Evolutionary conservation across 2,797 vertebrate species (phyloP).

Genomic region (Rhinoraja longicauda): DNA sequence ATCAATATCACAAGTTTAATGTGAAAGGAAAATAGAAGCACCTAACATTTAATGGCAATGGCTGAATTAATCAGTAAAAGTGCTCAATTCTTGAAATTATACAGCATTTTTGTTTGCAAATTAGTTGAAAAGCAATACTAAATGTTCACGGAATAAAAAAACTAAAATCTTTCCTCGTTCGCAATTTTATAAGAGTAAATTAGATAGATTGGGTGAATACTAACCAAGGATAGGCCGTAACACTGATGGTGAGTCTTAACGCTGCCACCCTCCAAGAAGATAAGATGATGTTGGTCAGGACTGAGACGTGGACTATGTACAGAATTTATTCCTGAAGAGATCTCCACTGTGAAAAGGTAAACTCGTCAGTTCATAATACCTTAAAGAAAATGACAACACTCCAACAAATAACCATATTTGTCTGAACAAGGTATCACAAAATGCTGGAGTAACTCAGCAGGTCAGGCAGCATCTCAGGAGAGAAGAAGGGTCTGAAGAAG

Average conservation of each 20-base stretch:
- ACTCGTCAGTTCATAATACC: not conserved
- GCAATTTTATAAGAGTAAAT: not conserved
- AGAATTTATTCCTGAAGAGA: conserved; percentile 68
- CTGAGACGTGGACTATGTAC: conserved; percentile 85
- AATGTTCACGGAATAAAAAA: not conserved
- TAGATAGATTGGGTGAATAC: not conserved
- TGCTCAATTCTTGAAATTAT: not conserved
- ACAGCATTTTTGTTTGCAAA: not conserved
- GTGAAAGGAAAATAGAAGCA: not conserved
- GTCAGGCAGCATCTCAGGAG: too few species aligned
- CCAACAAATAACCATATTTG: not conserved
- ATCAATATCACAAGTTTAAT: not conserved
- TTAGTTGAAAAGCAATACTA: not conserved
- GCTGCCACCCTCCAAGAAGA: conserved; percentile 72
- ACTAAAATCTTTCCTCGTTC: not conserved
- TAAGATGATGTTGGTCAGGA: conserved; percentile 80
- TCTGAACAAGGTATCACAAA: too few species aligned
- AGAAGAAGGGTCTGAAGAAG: too few species aligned
- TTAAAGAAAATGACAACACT: not conserved
- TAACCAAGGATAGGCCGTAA: conserved; percentile 79
- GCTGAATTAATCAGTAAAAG: not conserved
- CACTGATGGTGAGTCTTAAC: conserved; percentile 87
- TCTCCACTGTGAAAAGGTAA: conserved; percentile 62
- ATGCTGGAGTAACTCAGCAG: too few species aligned
- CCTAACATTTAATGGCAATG: not conserved